Evolutionary conservation across 2,888 invertebrate genomes (phyloP).

Genomic region (Gasteruption jaculator): DNA sequence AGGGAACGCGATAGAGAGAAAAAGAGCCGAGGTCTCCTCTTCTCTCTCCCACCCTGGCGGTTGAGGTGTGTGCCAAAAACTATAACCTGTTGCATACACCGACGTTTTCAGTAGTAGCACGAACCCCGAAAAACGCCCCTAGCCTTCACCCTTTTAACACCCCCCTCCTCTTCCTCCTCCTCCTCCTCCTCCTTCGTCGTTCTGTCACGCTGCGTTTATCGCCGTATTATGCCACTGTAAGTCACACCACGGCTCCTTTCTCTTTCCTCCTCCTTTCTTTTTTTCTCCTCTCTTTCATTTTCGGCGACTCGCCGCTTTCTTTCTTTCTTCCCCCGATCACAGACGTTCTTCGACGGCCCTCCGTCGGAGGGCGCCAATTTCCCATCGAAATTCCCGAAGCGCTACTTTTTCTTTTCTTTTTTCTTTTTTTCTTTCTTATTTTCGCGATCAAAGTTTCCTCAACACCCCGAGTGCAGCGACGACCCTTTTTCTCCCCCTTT

Average conservation of each 20-base stretch:
- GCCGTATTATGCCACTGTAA: too few species aligned
- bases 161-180: conserved; percentile 11
- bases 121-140: conserved; percentile 48
- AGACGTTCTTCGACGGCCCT: too few species aligned
- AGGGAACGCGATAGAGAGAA: conserved; percentile 4
- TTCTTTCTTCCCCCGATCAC: conserved; percentile 2
- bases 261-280: conserved; percentile 7
- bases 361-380: too few species aligned
- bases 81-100: conserved; percentile 49
- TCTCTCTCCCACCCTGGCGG: conserved; percentile 12
- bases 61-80: conserved; percentile 49
- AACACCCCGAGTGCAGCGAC: too few species aligned
- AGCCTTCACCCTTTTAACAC: conserved; percentile 37
- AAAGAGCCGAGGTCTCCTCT: background rate
- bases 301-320: background rate
- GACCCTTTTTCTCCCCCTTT: too few species aligned
- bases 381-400: too few species aligned
- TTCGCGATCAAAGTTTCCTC: too few species aligned
- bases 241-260: conserved; percentile 19
- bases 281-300: conserved; percentile 11
- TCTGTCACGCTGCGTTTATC: too few species aligned
- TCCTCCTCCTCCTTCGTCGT: conserved; percentile 13
- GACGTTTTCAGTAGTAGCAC: too few species aligned
- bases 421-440: too few species aligned
- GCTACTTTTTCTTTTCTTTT: too few species aligned